These are phyloP conservation scores for Synanthedon myopaeformis DNA, from an alignment of 2,888 invertebrate genomes.

Conservation along the genomic window DNA sequence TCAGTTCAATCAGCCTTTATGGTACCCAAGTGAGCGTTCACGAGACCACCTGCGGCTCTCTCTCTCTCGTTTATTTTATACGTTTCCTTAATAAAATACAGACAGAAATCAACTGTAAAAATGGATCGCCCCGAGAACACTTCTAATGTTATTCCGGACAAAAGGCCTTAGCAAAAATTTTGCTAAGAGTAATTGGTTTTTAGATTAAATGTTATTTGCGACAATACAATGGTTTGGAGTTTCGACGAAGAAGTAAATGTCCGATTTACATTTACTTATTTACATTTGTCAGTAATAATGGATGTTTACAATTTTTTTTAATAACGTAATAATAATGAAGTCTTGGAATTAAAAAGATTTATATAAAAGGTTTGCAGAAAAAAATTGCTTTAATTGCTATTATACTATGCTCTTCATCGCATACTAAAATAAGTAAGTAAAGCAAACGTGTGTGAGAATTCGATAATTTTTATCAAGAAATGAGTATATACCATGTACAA, in stretches of 20 bases:
- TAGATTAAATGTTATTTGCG: background rate
- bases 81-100: slow-evolving; percentile 16
- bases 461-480: background rate
- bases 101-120: slow-evolving; percentile 6
- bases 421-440: background rate
- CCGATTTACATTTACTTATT: too few species aligned
- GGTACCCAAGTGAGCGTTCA: slow-evolving; percentile 9
- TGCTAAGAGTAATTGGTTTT: background rate
- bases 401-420: too few species aligned
- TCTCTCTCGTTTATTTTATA: slow-evolving; percentile 16
- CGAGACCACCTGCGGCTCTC: slow-evolving; percentile 13
- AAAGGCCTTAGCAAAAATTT: background rate
- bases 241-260: too few species aligned
- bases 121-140: slow-evolving; percentile 1
- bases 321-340: too few species aligned
- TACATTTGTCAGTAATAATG: too few species aligned
- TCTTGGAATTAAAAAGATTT: too few species aligned
- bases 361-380: too few species aligned
- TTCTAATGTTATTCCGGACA: background rate
- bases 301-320: too few species aligned
- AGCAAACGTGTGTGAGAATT: background rate
- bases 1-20: slow-evolving; percentile 12
- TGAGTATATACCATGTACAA: slow-evolving; percentile 3
- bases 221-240: too few species aligned
- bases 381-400: too few species aligned